Evolutionary conservation across 2,888 invertebrate species (phyloP).

Genomic region (Polymixis lichenea): DNA sequence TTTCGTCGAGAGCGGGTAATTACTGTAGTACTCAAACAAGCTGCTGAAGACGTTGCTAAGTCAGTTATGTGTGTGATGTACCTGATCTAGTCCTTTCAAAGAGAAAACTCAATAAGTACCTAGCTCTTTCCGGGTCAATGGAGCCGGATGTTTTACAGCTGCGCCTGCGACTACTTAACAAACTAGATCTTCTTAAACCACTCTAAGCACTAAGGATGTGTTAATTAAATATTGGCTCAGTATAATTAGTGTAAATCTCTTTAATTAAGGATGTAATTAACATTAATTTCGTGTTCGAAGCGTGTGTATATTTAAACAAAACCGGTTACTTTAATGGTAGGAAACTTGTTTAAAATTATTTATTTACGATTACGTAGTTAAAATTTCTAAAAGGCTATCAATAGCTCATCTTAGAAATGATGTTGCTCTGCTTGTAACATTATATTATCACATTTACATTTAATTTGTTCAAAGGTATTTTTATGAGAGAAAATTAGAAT

Average conservation of each 20-base stretch:
- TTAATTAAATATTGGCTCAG: slow-evolving; percentile 43
- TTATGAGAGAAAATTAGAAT: background rate
- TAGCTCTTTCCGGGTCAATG: background rate
- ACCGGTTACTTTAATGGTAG: slow-evolving; percentile 23
- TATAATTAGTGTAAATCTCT: slow-evolving; percentile 21
- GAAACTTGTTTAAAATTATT: slow-evolving; percentile 13
- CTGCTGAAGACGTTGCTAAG: background rate
- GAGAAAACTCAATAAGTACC: background rate
- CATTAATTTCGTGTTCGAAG: slow-evolving; percentile 16
- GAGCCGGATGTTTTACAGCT: background rate
- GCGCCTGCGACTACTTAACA: background rate
- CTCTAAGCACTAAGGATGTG: slow-evolving; percentile 29
- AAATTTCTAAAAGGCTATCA: background rate
- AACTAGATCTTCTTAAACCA: slow-evolving; percentile 1
- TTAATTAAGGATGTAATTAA: slow-evolving; percentile 43
- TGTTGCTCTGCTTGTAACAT: background rate
- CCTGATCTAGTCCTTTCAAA: background rate
- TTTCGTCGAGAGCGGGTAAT: slow-evolving; percentile 28
- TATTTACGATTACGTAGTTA: background rate
- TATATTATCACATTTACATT: background rate
- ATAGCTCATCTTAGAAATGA: background rate
- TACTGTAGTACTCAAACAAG: background rate
- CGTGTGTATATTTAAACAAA: slow-evolving; percentile 10
- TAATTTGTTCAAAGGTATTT: background rate
- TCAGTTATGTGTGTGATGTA: background rate